Evolutionary conservation across 2,113 vertebrate species (phyloP).

Genomic region (Takifugu flavidus): DNA sequence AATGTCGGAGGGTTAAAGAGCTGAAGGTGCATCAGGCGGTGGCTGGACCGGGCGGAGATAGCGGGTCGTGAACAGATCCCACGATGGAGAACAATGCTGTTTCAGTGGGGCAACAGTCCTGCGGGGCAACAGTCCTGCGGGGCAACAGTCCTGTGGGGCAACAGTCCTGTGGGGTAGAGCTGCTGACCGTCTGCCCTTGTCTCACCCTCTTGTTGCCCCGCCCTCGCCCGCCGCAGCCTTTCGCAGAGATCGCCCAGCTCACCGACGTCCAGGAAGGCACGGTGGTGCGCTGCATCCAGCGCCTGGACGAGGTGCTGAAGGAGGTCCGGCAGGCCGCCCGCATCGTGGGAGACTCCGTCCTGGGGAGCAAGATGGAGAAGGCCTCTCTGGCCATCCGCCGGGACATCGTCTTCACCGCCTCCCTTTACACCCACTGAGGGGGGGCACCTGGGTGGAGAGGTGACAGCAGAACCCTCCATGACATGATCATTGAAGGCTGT

Average conservation of each 20-base stretch:
- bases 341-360: conserved; percentile 86
- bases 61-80: too few species aligned
- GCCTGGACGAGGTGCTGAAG: conserved; percentile 88
- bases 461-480: too few species aligned
- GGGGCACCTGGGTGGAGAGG: neutral
- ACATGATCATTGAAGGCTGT: too few species aligned
- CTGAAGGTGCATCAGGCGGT: too few species aligned
- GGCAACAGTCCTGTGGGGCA: too few species aligned
- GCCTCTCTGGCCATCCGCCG: conserved; percentile 85
- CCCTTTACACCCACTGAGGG: conserved; percentile 87
- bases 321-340: conserved; percentile 86
- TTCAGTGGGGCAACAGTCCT: too few species aligned
- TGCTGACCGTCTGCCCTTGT: neutral
- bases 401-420: conserved; percentile 92
- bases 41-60: too few species aligned
- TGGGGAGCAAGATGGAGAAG: conserved; percentile 89
- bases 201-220: neutral
- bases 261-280: conserved; percentile 89
- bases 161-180: too few species aligned
- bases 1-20: too few species aligned
- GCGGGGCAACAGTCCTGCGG: too few species aligned
- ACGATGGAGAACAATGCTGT: too few species aligned
- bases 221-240: conserved; percentile 71
- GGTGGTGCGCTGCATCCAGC: conserved; percentile 90
- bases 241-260: conserved; percentile 84